Conservation (phyloP, 2,797 vertebrate species). For the Synaphobranchus kaupii region DNA sequence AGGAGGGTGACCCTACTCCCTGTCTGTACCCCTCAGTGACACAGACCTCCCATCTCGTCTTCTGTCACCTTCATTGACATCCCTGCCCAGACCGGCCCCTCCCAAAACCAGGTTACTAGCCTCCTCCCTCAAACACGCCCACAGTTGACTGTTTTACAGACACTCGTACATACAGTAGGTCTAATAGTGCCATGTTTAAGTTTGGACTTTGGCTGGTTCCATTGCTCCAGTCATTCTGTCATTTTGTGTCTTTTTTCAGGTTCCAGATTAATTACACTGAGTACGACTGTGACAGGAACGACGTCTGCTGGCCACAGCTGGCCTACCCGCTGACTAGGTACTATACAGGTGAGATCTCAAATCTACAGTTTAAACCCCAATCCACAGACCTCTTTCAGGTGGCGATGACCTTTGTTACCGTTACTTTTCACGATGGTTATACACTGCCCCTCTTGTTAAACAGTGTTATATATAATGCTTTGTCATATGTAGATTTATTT, state of each 20-base stretch:
- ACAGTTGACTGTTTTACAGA: background rate
- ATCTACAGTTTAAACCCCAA: background rate
- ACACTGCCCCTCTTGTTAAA: background rate
- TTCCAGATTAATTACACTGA: constrained; percentile 90
- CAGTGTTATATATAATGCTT: background rate
- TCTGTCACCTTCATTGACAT: constrained; percentile 85
- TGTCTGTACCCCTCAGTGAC: constrained; percentile 64
- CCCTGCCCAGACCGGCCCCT: constrained; percentile 64
- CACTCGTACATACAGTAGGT: background rate
- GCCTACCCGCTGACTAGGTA: constrained; percentile 83
- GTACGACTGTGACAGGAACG: constrained; percentile 88
- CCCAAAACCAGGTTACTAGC: constrained; percentile 78
- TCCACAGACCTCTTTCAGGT: background rate
- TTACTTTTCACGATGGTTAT: background rate
- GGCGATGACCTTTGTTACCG: background rate
- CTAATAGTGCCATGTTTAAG: background rate
- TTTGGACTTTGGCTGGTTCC: background rate
- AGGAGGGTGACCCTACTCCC: constrained; percentile 56
- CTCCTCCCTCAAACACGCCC: background rate
- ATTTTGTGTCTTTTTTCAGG: constrained; percentile 60
- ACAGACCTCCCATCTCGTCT: constrained; percentile 77
- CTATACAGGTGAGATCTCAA: constrained; percentile 81
- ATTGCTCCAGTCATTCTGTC: background rate
- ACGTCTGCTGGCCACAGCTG: constrained; percentile 92
- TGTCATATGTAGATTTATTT: background rate